phyloP scores from a whole-genome alignment of 1,140 invertebrate genomes.

The Hycleus cichorii region DNA sequence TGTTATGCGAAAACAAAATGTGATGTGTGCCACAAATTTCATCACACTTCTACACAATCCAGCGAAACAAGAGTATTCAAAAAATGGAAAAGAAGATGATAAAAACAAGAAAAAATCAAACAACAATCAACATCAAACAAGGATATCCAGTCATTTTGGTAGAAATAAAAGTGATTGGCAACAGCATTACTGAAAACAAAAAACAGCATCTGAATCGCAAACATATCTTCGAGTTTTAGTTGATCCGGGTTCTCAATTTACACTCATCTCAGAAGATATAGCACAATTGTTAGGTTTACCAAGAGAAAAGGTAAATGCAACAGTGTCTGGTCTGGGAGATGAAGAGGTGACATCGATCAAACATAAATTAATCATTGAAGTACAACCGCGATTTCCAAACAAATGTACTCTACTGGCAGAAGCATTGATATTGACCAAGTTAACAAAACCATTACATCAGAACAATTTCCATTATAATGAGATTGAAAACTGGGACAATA shows the following conservation, averaged over 20 bases:
- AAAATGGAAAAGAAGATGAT: too few species aligned
- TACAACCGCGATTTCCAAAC: not conserved
- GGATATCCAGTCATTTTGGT: too few species aligned
- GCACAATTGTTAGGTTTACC: not conserved
- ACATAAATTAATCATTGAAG: not conserved
- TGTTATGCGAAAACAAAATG: not conserved
- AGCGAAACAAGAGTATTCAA: too few species aligned
- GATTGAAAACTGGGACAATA: too few species aligned
- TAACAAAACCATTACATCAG: too few species aligned
- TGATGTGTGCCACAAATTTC: not conserved
- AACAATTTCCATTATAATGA: too few species aligned
- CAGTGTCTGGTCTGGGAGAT: not conserved
- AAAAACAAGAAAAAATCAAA: too few species aligned
- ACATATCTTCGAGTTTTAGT: not conserved
- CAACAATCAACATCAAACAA: too few species aligned
- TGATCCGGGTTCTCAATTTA: not conserved
- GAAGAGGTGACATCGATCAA: not conserved
- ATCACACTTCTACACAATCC: not conserved
- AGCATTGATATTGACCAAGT: not conserved
- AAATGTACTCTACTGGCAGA: too few species aligned
- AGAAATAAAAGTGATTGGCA: not conserved
- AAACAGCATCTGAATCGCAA: not conserved
- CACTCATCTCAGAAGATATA: not conserved
- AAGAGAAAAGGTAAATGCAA: not conserved
- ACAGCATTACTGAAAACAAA: not conserved